phyloP scores from a whole-genome alignment of 2,888 invertebrate species.

The Gastracanthus pulcherrimus region DNA sequence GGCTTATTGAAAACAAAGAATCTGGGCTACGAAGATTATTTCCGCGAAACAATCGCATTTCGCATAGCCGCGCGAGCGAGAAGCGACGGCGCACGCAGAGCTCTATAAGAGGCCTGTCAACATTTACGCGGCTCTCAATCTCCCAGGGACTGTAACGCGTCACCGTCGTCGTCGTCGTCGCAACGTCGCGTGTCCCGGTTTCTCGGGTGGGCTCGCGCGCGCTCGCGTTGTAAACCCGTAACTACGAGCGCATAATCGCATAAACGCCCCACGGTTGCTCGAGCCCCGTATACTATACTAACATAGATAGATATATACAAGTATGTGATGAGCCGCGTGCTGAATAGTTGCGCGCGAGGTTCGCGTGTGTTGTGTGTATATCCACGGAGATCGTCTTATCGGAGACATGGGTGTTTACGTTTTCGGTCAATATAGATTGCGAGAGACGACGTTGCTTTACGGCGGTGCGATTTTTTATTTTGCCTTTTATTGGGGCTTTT shows the following conservation, averaged over 20 bases:
- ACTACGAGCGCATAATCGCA: conserved; percentile 30
- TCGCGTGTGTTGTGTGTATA: neutral
- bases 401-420: no score
- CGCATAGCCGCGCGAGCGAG: neutral
- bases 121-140: conserved; percentile 34
- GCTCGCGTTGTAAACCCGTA: conserved; percentile 28
- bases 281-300: neutral
- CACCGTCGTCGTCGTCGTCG: neutral
- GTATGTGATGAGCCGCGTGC: neutral
- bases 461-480: neutral
- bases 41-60: conserved; percentile 1
- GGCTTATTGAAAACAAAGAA: neutral
- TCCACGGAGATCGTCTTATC: neutral
- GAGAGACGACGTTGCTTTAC: neutral
- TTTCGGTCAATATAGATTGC: neutral
- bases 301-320: neutral
- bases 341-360: neutral
- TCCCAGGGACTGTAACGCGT: neutral
- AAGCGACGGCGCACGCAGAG: neutral
- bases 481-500: neutral
- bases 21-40: neutral
- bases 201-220: neutral
- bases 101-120: conserved; percentile 42
- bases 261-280: conserved; percentile 5
- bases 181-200: conserved; percentile 41